Evolutionary conservation across 2,888 invertebrate species (phyloP), one percentile per base, ranked within the genome.

Genomic region (Sminthurinus aureus): DNA sequence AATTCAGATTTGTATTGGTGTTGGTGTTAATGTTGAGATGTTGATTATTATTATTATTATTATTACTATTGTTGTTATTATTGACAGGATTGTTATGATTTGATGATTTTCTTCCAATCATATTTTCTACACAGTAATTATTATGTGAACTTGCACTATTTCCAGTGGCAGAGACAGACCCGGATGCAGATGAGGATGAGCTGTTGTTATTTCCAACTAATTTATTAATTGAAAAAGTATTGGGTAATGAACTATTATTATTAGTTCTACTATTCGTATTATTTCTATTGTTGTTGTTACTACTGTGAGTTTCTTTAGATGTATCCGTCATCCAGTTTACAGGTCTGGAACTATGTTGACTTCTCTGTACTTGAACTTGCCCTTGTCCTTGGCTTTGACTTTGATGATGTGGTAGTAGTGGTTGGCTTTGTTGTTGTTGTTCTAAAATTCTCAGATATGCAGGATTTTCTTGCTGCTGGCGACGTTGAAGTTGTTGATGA

Each of bases 161-260:
- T 12, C 12, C 82, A 50, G 79, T 8, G 15, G 11, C 38, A 38
- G 38, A 38, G 6, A 38, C 38, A 38, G 15, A 64, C 9, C 1
- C 1, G 3, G 15, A 22, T 22, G 79, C 38, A 38, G 15, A 64
- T 64, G 15, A 64, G 3, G 15, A 22, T 22, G 79, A 26, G 50
- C 18, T 71, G 6, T 13, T 20, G 2, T 22, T 52, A 76, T 79
- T 75, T 20, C 82, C 79, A 6, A 83, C 83, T 15, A 83, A 66
- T 74, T 83, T 83, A 58, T 79, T 83, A 22, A 83, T 79, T 9
- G 83, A 83, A 38, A 83, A 83, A 12, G 83, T 52, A 79, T 83
- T 83, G 3, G 81, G 74, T 22, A 26, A 24, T 22, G 76, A 52
- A 20, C 26, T 22, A 58, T 58, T 58, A 58, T 58, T 58, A 58